These are phyloP conservation scores for Dryas iulia DNA, from an alignment of 1,140 invertebrate species.

Conservation along the genomic window DNA sequence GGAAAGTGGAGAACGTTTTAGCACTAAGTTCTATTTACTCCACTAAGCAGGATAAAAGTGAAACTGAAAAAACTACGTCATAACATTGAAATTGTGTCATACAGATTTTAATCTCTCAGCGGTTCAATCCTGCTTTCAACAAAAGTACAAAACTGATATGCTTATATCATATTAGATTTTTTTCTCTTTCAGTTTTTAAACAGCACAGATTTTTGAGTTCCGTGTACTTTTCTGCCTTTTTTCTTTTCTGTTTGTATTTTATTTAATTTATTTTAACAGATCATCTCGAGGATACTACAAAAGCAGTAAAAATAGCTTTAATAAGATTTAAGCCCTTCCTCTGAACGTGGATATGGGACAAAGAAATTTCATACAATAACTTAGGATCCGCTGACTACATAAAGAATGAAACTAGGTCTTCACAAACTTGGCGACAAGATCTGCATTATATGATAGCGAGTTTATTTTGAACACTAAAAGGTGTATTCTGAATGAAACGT, in stretches of 20 bases:
- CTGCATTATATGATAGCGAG: not conserved
- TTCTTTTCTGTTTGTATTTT: too few species aligned
- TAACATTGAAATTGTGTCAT: too few species aligned
- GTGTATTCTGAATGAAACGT: not conserved
- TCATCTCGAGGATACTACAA: not conserved
- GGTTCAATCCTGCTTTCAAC: not conserved
- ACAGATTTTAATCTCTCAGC: too few species aligned
- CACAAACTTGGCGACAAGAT: not conserved
- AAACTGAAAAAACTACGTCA: too few species aligned
- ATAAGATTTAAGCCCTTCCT: not conserved
- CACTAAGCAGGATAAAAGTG: too few species aligned
- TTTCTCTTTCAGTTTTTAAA: too few species aligned
- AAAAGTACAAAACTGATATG: not conserved
- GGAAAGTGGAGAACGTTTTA: too few species aligned
- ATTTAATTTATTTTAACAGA: too few species aligned
- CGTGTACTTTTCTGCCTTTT: too few species aligned
- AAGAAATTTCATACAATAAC: slow-evolving; percentile 1
- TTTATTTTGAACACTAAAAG: slow-evolving; percentile 1
- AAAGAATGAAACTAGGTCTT: slow-evolving; percentile 9
- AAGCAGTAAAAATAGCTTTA: not conserved
- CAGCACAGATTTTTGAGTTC: too few species aligned
- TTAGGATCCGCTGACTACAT: not conserved
- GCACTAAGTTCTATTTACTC: too few species aligned
- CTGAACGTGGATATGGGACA: not conserved
- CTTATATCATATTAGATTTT: not conserved